phyloP scores from a whole-genome alignment of 1,140 invertebrate genomes.

The Papilio polytes region DNA sequence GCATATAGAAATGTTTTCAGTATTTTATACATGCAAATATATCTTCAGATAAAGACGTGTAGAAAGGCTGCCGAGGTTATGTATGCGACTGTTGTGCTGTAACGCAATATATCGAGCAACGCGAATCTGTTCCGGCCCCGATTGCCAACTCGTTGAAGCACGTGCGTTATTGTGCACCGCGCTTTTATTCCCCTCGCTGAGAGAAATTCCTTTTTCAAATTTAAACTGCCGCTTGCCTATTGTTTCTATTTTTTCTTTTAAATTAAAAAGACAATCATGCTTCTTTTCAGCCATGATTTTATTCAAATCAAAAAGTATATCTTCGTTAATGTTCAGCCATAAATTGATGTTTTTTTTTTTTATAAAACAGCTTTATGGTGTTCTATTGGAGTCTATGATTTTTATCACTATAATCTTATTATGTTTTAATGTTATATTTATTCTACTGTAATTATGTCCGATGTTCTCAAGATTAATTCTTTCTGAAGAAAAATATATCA shows the following conservation, averaged over 20 bases:
- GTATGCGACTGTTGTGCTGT: conserved; percentile 13
- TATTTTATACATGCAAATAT: not conserved
- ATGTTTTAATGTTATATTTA: too few relatives aligned
- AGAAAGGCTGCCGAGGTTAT: not conserved
- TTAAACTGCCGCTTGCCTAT: not conserved
- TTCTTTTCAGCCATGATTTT: not conserved
- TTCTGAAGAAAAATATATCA: not conserved
- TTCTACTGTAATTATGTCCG: not conserved
- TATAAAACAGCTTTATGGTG: too few relatives aligned
- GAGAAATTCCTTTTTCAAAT: not conserved
- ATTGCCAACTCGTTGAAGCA: conserved; percentile 17
- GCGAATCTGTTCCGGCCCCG: conserved; percentile 30
- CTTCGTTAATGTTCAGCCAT: too few relatives aligned
- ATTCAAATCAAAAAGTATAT: too few relatives aligned
- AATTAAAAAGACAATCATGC: not conserved
- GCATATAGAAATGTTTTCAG: not conserved
- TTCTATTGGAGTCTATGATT: too few relatives aligned
- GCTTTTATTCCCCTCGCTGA: not conserved
- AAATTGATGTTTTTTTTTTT: too few relatives aligned
- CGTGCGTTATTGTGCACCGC: conserved; percentile 8
- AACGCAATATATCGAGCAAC: conserved; percentile 27
- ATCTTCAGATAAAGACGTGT: not conserved
- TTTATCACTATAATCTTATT: too few relatives aligned
- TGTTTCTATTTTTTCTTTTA: not conserved
- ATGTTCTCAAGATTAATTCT: not conserved